Base-by-base conservation (phyloP, 2,797 vertebrate genomes). In the Euthynnus affinis region DNA sequence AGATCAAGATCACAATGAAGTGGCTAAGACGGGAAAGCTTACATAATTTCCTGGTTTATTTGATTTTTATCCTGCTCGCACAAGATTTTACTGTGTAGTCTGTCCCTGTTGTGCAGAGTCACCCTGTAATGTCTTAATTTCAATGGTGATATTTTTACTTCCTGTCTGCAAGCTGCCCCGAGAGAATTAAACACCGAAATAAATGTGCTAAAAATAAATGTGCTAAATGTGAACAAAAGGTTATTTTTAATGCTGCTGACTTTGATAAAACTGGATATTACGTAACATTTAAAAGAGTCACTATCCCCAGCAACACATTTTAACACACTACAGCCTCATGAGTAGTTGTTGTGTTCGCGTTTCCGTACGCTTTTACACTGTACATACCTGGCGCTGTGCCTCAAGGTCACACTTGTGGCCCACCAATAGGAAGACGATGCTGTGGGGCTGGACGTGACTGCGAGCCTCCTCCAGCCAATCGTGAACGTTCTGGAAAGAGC, bases 371-470 rank as follows among this genome's bases (percentile, higher is more conserved):
- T 3, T 20, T 52, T 25, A 22, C 1, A 17, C 4, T 4, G 13
- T 14, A 75, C 91, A 18, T 58, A 94, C 93, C 93, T 99, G 97
- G 32, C 98, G 96, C 89, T 99, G 96, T 0, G 96, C 95, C 90
- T 99, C 98, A 55, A 99, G 96, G 94, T 99, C 98, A 71, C 98
- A 99, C 89, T 99, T 99, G 96, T 99, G 98, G 55, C 98, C 98
- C 55, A 99, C 98, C 94, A 99, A 87, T 68, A 99, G 95, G 86
- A 99, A 99, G 88, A 99, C 98, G 40, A 99, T 99, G 95, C 97
- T 98, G 94, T 98, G 99, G 0, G 98, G 98, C 91, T 99, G 98
- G 74, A 98, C 97, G 2, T 98, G 98, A 86, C 97, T 98, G 81
- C 97, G 97, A 18, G 98, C 98, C 93, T 99, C 98, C 90, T 99